Evolutionary conservation across 2,797 vertebrate genomes (phyloP).

Genomic region (Crocodylus rhombifer): DNA sequence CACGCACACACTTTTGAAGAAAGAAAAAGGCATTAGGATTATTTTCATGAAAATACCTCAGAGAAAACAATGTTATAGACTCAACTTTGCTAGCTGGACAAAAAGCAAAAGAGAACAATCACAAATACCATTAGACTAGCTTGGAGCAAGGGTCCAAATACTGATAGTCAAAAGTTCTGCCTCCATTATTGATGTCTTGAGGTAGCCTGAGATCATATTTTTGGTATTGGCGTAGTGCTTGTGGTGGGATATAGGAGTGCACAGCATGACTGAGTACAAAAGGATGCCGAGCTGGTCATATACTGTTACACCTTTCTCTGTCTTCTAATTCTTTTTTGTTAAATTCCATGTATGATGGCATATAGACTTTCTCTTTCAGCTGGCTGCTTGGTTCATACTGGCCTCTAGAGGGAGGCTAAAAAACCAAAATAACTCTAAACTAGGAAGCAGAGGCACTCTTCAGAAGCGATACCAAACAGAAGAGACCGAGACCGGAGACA

Average conservation of each 20-base stretch:
- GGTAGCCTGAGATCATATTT: not conserved
- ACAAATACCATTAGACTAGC: no score
- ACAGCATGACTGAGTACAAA: not conserved
- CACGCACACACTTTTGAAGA: no score
- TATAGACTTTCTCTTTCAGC: fast-evolving
- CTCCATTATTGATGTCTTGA: not conserved
- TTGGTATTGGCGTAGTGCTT: not conserved
- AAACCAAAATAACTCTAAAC: no score
- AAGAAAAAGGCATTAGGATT: no score
- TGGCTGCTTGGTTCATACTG: not conserved
- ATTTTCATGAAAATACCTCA: no score
- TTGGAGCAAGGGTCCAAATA: no score
- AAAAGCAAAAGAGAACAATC: no score
- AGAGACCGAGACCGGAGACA: not conserved
- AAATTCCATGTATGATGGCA: not conserved
- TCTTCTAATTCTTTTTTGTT: not conserved
- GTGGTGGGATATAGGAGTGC: not conserved
- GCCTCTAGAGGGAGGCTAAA: not conserved
- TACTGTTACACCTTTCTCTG: not conserved
- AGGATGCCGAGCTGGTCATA: not conserved
- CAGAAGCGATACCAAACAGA: no score
- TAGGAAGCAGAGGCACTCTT: no score
- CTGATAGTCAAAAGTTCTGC: not conserved
- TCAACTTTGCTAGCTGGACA: no score
- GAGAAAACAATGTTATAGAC: no score